Evolutionary conservation across 2,888 invertebrate species (phyloP).

Genomic region (Molanna angustata): DNA sequence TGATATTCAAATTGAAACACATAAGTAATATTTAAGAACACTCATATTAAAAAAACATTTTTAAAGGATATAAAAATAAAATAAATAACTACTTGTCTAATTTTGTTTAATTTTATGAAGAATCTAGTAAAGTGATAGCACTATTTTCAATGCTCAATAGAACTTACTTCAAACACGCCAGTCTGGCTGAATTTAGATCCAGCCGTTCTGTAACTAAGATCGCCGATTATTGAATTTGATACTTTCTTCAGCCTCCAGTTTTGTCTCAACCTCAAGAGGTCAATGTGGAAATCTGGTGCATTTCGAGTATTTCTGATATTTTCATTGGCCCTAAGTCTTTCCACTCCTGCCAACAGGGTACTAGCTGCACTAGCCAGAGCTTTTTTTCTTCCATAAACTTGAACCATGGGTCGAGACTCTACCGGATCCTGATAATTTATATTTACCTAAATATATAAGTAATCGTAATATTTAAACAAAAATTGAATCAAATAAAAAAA

Average conservation of each 20-base stretch:
- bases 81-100: too few species aligned
- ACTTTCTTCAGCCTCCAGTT: conserved; percentile 97
- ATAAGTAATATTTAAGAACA: too few species aligned
- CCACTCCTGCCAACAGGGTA: conserved; percentile 82
- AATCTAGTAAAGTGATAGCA: too few species aligned
- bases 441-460: too few species aligned
- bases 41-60: too few species aligned
- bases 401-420: conserved; percentile 83
- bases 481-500: too few species aligned
- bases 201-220: conserved; percentile 92
- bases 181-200: conserved; percentile 93
- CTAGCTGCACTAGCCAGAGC: conserved; percentile 83
- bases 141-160: too few species aligned
- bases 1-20: too few species aligned
- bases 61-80: too few species aligned
- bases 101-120: too few species aligned
- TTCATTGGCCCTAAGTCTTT: conserved; percentile 81
- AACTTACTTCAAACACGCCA: conserved; percentile 92
- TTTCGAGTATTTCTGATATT: conserved; percentile 69
- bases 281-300: conserved; percentile 89
- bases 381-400: conserved; percentile 91
- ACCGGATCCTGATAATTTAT: conserved; percentile 63
- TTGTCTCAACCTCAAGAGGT: conserved; percentile 81
- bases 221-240: conserved; percentile 91
- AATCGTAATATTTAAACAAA: too few species aligned